Evolutionary conservation across 1,140 invertebrate genomes (phyloP), one percentile per base, ranked within the genome.

Genomic region (Vanessa atalanta): DNA sequence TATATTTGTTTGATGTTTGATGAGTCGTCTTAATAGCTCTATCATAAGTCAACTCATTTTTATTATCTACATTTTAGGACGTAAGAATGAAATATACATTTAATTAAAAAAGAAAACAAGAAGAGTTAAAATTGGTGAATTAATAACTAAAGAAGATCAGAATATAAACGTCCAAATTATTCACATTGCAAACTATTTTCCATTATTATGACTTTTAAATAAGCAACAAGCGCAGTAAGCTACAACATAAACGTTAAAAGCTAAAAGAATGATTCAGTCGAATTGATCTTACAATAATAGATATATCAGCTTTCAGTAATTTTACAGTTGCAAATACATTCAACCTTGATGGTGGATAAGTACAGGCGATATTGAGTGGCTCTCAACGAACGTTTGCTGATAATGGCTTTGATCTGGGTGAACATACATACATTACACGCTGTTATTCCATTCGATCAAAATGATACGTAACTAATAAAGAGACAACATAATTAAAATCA

Each of bases 331-430:
- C 77, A 85, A 85, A 84, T 84, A 79, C 80, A 81, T 82, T 78
- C 75, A 82, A 77, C 85, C 85, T 85, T 86, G 80, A 77, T 73
- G 72, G 65, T 73, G 70, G 76, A 81, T 79, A 81, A 76, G 79
- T 81, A 84, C 84, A 55, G 73, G 60, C 70, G 55, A 61, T 77
- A 80, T 83, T 78, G 71, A 84, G 80, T 79, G 76, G 75, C 79
- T 83, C 83, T 85, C 78, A 82, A 80, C 78, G 73, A 77, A 70
- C 65, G 72, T 72, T 71, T 50, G 71, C 75, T 81, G 77, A 80
- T 81, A 78, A 70, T 77, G 57, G 47, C 73, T 72, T 74, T 71
- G 74, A 78, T 78, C 75, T 77, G 70, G 76, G 79, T 75, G 55
- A 63, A 70, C 67, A 43, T 77, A 12, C 47, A 75, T 65, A 12